phyloP scores from a whole-genome alignment of 2,888 invertebrate genomes.

The Calameuta idolon region DNA sequence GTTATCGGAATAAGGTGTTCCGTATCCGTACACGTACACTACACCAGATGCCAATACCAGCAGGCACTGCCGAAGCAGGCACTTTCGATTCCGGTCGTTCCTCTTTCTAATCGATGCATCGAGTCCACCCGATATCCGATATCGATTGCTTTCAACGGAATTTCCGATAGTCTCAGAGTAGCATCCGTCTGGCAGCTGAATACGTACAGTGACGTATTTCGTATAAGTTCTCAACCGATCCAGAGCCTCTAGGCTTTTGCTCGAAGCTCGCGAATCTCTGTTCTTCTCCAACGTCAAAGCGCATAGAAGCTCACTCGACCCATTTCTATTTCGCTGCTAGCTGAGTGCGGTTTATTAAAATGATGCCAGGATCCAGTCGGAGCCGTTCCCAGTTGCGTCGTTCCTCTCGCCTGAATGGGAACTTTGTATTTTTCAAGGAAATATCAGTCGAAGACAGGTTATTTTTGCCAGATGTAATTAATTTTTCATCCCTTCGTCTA shows the following conservation, averaged over 20 bases:
- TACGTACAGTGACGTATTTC: not conserved
- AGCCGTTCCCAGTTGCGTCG: not conserved
- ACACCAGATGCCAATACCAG: not conserved
- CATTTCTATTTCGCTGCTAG: conserved; percentile 33
- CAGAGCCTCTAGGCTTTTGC: conserved; percentile 27
- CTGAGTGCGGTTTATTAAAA: conserved; percentile 5
- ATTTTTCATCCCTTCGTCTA: conserved; percentile 13
- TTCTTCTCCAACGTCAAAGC: conserved; percentile 28
- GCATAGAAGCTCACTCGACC: conserved; percentile 35
- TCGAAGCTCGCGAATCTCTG: conserved; percentile 26
- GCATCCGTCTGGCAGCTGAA: not conserved
- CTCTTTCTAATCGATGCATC: not conserved
- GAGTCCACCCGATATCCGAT: not conserved
- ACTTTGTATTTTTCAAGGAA: not conserved
- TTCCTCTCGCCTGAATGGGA: not conserved
- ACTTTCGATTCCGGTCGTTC: not conserved
- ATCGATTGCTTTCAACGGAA: not conserved
- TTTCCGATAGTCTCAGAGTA: not conserved
- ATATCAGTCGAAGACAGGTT: not conserved
- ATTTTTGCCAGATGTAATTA: conserved; percentile 6
- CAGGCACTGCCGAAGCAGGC: not conserved
- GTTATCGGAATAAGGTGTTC: not conserved
- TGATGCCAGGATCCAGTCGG: not conserved
- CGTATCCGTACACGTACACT: not conserved
- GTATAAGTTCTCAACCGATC: conserved; percentile 23